phyloP scores from a whole-genome alignment of 30 jellyfish, hydroid and myxozoan genomes.

The Morbakka virulenta region DNA sequence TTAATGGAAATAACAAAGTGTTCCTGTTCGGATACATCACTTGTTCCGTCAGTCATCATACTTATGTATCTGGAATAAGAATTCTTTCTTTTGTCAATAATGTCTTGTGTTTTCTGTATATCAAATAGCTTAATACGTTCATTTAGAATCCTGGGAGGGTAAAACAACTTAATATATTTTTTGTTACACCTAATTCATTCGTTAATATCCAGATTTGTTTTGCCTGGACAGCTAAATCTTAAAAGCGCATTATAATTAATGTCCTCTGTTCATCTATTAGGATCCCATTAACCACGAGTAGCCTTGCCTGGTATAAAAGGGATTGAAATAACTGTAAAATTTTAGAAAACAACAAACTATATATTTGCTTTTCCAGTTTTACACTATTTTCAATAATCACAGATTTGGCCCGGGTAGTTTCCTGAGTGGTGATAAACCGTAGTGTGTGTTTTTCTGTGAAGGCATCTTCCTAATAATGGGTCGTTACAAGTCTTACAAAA shows the following conservation, averaged over 20 bases:
- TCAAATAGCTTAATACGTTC: background rate
- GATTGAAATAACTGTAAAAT: background rate
- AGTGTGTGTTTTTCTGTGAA: background rate
- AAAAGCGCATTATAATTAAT: background rate
- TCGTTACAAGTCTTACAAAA: no score
- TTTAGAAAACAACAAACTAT: background rate
- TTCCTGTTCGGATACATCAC: no score
- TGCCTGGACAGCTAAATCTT: background rate
- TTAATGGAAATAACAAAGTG: no score
- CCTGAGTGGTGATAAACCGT: background rate
- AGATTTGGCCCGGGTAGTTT: background rate
- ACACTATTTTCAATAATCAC: background rate
- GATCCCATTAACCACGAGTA: background rate
- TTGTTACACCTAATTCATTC: background rate
- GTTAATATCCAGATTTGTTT: background rate
- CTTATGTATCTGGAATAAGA: background rate
- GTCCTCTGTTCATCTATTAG: background rate
- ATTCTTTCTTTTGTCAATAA: background rate
- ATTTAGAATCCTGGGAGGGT: background rate
- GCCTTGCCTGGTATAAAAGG: background rate
- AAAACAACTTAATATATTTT: background rate
- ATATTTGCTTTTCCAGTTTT: background rate
- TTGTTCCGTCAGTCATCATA: no score
- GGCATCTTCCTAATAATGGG: background rate
- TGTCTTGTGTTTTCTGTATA: background rate